Evolutionary conservation across 2,113 vertebrate genomes (phyloP).

Genomic region (Corvus cornix): DNA sequence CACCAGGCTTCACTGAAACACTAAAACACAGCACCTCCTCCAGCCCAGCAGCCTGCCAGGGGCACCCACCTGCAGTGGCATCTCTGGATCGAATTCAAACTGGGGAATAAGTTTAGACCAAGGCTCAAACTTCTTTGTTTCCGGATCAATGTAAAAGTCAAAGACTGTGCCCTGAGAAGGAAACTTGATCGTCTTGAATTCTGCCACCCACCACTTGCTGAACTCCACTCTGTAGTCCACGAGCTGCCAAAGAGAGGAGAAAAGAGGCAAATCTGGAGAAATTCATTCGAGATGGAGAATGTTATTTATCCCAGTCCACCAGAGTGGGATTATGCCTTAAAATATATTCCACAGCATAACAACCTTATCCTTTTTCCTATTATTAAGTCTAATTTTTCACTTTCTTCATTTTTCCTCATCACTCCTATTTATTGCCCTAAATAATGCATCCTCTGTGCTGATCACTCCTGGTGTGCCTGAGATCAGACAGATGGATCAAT

Average conservation of each 20-base stretch:
- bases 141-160: slow-evolving; percentile 92
- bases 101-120: slow-evolving; percentile 91
- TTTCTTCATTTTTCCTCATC: not conserved
- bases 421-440: slow-evolving; percentile 29
- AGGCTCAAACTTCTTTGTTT: slow-evolving; percentile 91
- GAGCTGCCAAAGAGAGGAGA: slow-evolving; percentile 71
- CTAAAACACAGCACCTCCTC: not conserved
- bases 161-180: slow-evolving; percentile 93
- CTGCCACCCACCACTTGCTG: slow-evolving; percentile 95
- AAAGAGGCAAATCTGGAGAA: not conserved
- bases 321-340: not conserved
- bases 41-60: not conserved
- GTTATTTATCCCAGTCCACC: not conserved
- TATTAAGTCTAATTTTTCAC: slow-evolving; percentile 6
- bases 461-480: not conserved
- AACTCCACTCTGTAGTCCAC: slow-evolving; percentile 92
- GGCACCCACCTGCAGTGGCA: slow-evolving; percentile 86
- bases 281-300: not conserved
- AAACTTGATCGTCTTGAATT: slow-evolving; percentile 97
- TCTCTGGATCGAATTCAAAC: slow-evolving; percentile 87
- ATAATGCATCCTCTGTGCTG: slow-evolving; percentile 41
- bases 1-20: not conserved
- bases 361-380: not conserved
- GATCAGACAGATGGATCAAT: slow-evolving; percentile 38
- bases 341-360: not conserved